A percentile compares a stretch with the other conserved stretches of the same genome.
phyloP scores from a whole-genome alignment of 2,888 invertebrate species.

The Molorchus minor region DNA sequence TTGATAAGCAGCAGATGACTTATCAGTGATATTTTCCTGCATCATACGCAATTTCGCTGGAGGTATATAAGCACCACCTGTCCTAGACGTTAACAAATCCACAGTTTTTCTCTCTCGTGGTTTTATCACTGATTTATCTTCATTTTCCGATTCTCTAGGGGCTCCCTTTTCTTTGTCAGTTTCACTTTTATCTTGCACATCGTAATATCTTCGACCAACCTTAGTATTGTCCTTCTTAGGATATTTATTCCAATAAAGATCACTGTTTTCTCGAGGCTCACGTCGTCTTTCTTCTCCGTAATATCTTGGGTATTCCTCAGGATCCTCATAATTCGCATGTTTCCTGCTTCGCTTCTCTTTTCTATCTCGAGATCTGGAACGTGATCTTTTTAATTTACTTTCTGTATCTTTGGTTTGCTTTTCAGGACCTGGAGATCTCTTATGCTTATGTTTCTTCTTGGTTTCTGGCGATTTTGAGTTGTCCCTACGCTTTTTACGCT shows the following conservation, averaged over 20 bases:
- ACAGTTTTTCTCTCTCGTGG: conserved; percentile 63
- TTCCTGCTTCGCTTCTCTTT: conserved; percentile 23
- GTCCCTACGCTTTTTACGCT: conserved; percentile 31
- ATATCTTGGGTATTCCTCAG: conserved; percentile 47
- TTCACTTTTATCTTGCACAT: conserved; percentile 32
- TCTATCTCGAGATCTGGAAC: conserved; percentile 39
- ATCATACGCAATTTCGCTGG: conserved; percentile 94
- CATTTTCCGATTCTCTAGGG: conserved; percentile 37
- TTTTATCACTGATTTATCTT: conserved; percentile 54
- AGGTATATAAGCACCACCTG: conserved; percentile 97
- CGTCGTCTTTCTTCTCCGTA: conserved; percentile 57
- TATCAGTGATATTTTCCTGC: conserved; percentile 96
- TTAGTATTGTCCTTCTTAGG: conserved; percentile 55
- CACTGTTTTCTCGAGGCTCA: conserved; percentile 54
- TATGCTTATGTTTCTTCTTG: neutral
- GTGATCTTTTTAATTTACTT: conserved; percentile 31
- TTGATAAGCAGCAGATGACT: conserved; percentile 94
- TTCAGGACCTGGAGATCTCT: conserved; percentile 33
- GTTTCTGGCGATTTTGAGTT: neutral
- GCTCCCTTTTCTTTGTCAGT: conserved; percentile 22
- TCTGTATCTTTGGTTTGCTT: conserved; percentile 31
- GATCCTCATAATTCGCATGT: conserved; percentile 19
- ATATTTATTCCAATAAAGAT: conserved; percentile 61
- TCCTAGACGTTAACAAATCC: conserved; percentile 82
- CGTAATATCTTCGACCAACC: conserved; percentile 56